Percentiles rank a stretch among this genome's conserved stretches.
Evolutionary conservation across 2,888 invertebrate species (phyloP).

Genomic region (Apamea epomidion): DNA sequence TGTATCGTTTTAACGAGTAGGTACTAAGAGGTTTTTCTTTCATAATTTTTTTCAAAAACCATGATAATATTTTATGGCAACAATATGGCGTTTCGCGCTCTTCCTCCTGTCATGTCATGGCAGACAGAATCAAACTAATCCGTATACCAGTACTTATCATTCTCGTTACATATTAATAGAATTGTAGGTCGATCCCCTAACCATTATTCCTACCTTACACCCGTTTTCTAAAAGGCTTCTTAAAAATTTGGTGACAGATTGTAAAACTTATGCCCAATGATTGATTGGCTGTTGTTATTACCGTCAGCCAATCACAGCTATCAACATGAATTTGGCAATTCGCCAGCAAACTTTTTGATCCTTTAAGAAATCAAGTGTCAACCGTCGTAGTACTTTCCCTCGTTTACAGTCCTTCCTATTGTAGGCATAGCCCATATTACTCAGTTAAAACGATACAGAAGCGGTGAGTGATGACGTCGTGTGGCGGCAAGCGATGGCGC

Average conservation of each 20-base stretch:
- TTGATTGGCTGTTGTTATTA: background rate
- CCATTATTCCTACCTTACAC: background rate
- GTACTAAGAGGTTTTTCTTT: background rate
- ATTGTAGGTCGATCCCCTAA: background rate
- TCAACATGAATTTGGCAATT: background rate
- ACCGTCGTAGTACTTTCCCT: background rate
- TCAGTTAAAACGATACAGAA: constrained; percentile 62
- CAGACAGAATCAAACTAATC: background rate
- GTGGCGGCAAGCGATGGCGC: constrained; percentile 57
- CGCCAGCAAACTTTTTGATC: background rate
- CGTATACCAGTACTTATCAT: background rate
- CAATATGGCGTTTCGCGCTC: constrained; percentile 40
- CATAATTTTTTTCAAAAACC: background rate
- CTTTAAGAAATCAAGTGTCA: background rate
- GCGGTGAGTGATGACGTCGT: constrained; percentile 58
- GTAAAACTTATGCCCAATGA: background rate
- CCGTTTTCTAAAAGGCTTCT: background rate
- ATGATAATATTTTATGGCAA: constrained; percentile 35
- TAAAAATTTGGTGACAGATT: constrained; percentile 1
- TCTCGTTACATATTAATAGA: background rate
- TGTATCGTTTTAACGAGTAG: constrained; percentile 59
- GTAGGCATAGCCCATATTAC: constrained; percentile 7
- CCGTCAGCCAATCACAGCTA: background rate
- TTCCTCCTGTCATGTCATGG: constrained; percentile 14
- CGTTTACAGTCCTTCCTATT: background rate